A percentile compares a stretch with the other conserved stretches of the same genome.
phyloP scores from a whole-genome alignment of 2,888 invertebrate species.

The Lampropteryx suffumata region DNA sequence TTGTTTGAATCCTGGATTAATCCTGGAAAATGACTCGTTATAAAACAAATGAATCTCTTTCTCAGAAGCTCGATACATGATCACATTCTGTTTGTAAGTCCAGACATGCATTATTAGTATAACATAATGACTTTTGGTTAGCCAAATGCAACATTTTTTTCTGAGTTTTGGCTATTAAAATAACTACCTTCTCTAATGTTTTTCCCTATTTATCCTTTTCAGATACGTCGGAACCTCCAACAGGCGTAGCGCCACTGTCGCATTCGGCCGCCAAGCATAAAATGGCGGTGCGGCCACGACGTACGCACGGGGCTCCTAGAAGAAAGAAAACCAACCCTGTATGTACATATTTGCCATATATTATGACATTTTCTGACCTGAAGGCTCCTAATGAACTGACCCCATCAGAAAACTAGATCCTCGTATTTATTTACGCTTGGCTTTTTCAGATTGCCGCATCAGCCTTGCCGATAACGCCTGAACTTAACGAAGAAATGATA shows the following conservation, averaged over 20 bases:
- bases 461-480: conserved; percentile 87
- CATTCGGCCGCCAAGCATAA: conserved; percentile 92
- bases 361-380: too few relatives aligned
- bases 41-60: too few relatives aligned
- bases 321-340: conserved; percentile 82
- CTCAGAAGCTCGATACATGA: too few relatives aligned
- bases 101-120: neutral
- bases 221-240: conserved; percentile 75
- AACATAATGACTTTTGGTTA: neutral
- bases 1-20: too few relatives aligned
- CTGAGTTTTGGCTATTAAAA: too few relatives aligned
- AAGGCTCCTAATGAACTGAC: too few relatives aligned
- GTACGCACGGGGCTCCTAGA: conserved; percentile 88
- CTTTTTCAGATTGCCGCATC: conserved; percentile 79
- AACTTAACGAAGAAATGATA: conserved; percentile 89
- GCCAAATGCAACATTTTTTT: too few relatives aligned
- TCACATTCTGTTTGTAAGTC: too few relatives aligned
- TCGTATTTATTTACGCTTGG: neutral
- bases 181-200: too few relatives aligned
- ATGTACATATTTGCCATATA: conserved; percentile 32
- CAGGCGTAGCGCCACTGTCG: conserved; percentile 85
- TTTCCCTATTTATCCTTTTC: conserved; percentile 33
- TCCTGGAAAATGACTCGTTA: too few relatives aligned
- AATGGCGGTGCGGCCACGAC: conserved; percentile 89
- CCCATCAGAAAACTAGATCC: neutral